Base-by-base conservation (phyloP, 1,140 invertebrate species). In the Triops longicaudatus region DNA sequence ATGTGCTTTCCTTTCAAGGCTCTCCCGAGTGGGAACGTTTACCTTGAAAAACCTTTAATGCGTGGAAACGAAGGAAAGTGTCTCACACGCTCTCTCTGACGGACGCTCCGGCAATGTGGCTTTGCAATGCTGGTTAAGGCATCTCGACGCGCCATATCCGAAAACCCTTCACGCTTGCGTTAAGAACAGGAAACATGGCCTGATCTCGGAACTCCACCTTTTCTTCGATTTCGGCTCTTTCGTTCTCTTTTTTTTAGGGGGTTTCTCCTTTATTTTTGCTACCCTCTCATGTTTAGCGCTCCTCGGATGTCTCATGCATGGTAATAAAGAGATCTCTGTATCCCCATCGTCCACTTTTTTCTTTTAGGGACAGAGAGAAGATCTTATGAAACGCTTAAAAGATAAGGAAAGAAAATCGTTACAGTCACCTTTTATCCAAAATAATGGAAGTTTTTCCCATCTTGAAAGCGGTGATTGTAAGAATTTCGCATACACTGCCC, bases 241-340 rank as follows among this genome's bases (percentile, higher is more conserved):
- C 14, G 14, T 12, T 22, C 17, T 63, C 17, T 63, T 63, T 22
- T 17, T 17, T 5, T 17, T 44, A 44, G 4, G 43, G 0, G n/a
- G 31, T 37, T 37, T 37, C 31, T 37, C 17, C 17, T 63, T 63
- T 22, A 63, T 63, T 10, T 63, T 22, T 14, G 14, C 50, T n/a
- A 63, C 17, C 22, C 7, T 22, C 17, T 14, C 17, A n/a, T 63
- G 17, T 63, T 63, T 17, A 63, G 50, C 50, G 10, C 50, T 17
- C 50, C 14, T 63, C 50, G n/a, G 50, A 63, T 63, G 50, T 17
- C 50, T 63, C 50, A 63, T 63, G 50, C 50, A 63, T 63, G n/a
- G n/a, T 63, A 63, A 63, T 63, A 63, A 63, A 17, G 50, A 22
- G 50, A 63, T 22, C 50, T 63, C 22, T 63, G 10, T 17, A 63